Base-by-base conservation (phyloP, 30 jellyfish, hydroid and myxozoan genomes). In the Hydractinia symbiolongicarpus region DNA sequence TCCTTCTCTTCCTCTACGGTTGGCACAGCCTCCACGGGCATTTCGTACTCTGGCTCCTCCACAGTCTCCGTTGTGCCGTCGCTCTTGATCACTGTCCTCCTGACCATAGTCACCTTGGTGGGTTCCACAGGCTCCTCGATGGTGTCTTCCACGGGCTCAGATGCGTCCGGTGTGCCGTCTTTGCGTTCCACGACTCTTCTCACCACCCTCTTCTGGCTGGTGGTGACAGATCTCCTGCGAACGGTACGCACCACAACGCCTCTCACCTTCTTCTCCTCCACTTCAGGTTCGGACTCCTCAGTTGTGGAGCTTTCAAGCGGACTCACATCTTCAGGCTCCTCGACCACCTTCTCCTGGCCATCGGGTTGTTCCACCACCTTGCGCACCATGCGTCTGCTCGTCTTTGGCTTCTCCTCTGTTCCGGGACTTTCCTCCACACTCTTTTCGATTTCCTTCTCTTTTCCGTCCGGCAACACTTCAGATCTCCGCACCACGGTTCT, bases 381-480 rank as follows among this genome's bases (percentile, higher is more conserved):
- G 55, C 82, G 83, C 77, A 77, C 85, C 50, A 57, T 83, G 11
- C 82, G 16, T 77, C 83, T 54, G 50, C 54, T 53, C 67, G 54
- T 57, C 54, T n/a, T 77, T n/a, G 85, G 85, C 82, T 77, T 83
- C 50, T 77, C 82, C 21, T 10, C 81, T 69, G 79, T 62, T 74
- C 62, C 21, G 85, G 88, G 77, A 64, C 86, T 50, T 55, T 72
- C 81, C 50, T n/a, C 72, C 14, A 73, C 95, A 54, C 85, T 78
- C 84, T 51, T 78, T 56, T 50, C 84, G 53, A 55, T 77, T 5
- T 86, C 95, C 86, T 78, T 79, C 84, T 88, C 94, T 11, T 79
- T 72, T 58, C 96, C 96, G 54, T 82, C 86, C 8, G 96, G 95
- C 81, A 76, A 51, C 95, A 88, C 78, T 61, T 76, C 95, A 58